Evolutionary conservation across 2,113 vertebrate species (phyloP), one percentile per base, ranked within the genome.

Genomic region (Spizaetus ornatus): DNA sequence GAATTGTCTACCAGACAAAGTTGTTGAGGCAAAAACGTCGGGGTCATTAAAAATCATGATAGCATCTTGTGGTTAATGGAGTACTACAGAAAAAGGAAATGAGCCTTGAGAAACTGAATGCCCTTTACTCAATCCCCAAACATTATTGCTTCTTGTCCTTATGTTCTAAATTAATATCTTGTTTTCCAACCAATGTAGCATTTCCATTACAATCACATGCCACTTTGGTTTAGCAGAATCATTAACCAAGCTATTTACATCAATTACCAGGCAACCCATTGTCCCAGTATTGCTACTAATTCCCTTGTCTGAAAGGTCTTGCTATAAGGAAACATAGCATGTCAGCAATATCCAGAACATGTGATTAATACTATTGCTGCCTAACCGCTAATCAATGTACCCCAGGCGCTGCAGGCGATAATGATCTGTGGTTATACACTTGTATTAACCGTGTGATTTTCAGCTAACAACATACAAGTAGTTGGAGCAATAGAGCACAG

Each of bases 1-100:
- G 47, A 53, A 38, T 43, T 67, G 40, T 72, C 84, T 71, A 58
- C 48, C 70, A 87, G 66, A 65, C 91, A 78, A 47, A 95, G 62
- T 31, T 82, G 86, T 45, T 26, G 43, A 94, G 93, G 93, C 73
- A 96, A 90, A 93, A 82, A 40, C 70, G 29, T 62, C 1, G 2
- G 21, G 96, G 96, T 90, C 92, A 48, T 96, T 97, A 97, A 95
- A 94, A 97, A 80, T 56, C 94, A 66, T 17, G 88, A 95, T 56
- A 93, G 95, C 93, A 96, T 96, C 96, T 96, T 94, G 95, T 94
- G 91, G 90, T 90, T 96, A 97, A 98, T 97, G 96, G 95, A 93
- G 94, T 91, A 78, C 87, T 91, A 21, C 78, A 93, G 84, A 55
- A 71, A 84, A 94, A 84, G 90, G 95, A 97, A 97, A 98, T 95